Conservation (phyloP, 2,888 invertebrate species). For the Ornithoptera alexandrae region DNA sequence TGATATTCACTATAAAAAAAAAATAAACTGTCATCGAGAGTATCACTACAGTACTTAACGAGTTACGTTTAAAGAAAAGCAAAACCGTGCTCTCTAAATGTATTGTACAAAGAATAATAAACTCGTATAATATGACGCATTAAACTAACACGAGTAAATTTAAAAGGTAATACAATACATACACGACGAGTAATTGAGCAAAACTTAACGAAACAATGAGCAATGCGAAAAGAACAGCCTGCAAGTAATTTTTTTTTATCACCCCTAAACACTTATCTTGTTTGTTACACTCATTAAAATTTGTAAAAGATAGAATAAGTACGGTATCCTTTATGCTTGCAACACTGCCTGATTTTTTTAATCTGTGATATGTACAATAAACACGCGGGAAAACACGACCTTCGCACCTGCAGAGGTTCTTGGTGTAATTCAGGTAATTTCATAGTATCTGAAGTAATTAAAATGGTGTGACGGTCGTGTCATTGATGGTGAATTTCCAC, state of each 20-base stretch:
- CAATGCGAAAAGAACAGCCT: conserved; percentile 62
- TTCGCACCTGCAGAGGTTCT: conserved; percentile 35
- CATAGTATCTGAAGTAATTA: conserved; percentile 36
- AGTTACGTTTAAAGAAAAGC: conserved; percentile 72
- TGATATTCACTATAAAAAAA: conserved; percentile 34
- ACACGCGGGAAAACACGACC: conserved; percentile 41
- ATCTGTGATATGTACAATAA: conserved; percentile 74
- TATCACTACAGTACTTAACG: conserved; percentile 54
- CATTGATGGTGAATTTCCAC: conserved; percentile 46
- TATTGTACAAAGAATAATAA: conserved; percentile 60
- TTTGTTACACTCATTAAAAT: conserved; percentile 29
- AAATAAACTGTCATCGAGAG: conserved; percentile 40
- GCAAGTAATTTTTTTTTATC: conserved; percentile 34
- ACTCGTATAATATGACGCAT: conserved; percentile 52
- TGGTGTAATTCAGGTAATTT: conserved; percentile 21
- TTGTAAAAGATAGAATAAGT: conserved; percentile 34
- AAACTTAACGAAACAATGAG: conserved; percentile 77
- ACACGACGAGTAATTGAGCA: conserved; percentile 73
- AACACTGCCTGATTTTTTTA: conserved; percentile 58
- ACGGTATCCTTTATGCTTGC: conserved; percentile 38
- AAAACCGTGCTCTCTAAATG: conserved; percentile 75
- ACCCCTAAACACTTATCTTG: conserved; percentile 33
- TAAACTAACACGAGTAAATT: conserved; percentile 58
- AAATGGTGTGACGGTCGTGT: conserved; percentile 31
- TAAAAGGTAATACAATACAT: conserved; percentile 60